phyloP scores from a whole-genome alignment of 2,797 vertebrate genomes.

The Cheracebus regulus region DNA sequence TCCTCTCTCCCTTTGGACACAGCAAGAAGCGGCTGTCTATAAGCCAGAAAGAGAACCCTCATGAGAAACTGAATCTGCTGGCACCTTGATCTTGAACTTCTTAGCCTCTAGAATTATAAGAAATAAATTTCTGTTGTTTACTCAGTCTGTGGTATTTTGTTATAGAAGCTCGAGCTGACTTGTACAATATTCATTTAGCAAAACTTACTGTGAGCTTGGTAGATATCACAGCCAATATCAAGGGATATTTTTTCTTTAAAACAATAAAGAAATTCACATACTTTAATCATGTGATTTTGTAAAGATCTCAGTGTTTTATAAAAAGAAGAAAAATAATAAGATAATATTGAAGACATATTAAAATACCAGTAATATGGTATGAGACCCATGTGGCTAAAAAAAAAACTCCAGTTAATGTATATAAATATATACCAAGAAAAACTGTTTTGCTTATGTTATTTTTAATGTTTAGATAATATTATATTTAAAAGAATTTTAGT shows the following conservation, averaged over 20 bases:
- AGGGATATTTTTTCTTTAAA: neutral
- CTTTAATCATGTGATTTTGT: neutral
- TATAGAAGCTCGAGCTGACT: neutral
- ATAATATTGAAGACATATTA: neutral
- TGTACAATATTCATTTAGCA: neutral
- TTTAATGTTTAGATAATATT: neutral
- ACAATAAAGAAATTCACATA: neutral
- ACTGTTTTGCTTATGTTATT: neutral
- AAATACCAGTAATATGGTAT: neutral
- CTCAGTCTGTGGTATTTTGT: neutral
- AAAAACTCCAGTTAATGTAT: neutral
- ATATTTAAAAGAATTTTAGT: neutral
- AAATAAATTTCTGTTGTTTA: neutral
- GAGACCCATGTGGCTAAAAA: neutral
- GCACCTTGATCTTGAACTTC: neutral
- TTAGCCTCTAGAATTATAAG: neutral
- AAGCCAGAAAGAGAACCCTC: neutral
- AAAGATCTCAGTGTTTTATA: neutral
- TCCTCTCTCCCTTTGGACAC: no score
- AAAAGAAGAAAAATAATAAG: conserved; percentile 6
- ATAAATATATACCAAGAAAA: neutral
- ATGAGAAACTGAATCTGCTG: neutral
- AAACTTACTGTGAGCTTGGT: neutral
- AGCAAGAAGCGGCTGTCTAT: neutral
- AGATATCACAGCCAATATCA: neutral